A percentile compares a stretch with the other conserved stretches of the same genome.
phyloP scores from a whole-genome alignment of 2,888 invertebrate species.

The Chydorus sphaericus region DNA sequence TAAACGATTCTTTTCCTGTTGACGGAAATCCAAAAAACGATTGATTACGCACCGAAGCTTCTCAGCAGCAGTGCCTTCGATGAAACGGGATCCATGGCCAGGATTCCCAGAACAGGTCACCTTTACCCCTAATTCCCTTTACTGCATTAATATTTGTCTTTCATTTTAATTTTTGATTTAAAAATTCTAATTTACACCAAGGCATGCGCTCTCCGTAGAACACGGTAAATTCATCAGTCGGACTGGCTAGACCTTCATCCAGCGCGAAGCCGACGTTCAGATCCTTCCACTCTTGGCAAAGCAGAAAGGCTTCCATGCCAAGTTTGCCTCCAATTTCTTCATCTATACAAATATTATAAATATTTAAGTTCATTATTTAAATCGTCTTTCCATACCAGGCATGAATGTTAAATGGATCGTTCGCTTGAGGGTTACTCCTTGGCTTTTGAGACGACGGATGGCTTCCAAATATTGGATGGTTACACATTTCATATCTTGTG shows the following conservation, averaged over 20 bases:
- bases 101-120: slow-evolving; percentile 66
- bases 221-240: slow-evolving; percentile 45
- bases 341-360: no score
- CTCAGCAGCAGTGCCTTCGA: slow-evolving; percentile 68
- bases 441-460: slow-evolving; percentile 41
- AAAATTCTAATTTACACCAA: slow-evolving; percentile 64
- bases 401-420: slow-evolving; percentile 55
- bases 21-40: slow-evolving; percentile 53
- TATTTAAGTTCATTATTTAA: no score
- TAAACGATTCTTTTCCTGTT: slow-evolving; percentile 48
- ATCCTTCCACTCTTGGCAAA: slow-evolving; percentile 51
- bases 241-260: slow-evolving; percentile 72
- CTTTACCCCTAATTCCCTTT: slow-evolving; percentile 66
- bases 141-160: no score
- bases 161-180: no score
- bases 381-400: slow-evolving; percentile 41
- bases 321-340: slow-evolving; percentile 74
- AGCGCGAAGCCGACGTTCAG: slow-evolving; percentile 70
- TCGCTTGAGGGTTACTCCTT: slow-evolving; percentile 39
- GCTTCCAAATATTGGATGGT: slow-evolving; percentile 61
- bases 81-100: slow-evolving; percentile 71
- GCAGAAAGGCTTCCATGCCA: slow-evolving; percentile 65
- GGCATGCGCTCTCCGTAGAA: slow-evolving; percentile 63
- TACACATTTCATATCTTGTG: slow-evolving; percentile 76
- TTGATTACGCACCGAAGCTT: slow-evolving; percentile 58